Conservation (phyloP, 2,797 vertebrate genomes). For the Sylvilagus floridanus region DNA sequence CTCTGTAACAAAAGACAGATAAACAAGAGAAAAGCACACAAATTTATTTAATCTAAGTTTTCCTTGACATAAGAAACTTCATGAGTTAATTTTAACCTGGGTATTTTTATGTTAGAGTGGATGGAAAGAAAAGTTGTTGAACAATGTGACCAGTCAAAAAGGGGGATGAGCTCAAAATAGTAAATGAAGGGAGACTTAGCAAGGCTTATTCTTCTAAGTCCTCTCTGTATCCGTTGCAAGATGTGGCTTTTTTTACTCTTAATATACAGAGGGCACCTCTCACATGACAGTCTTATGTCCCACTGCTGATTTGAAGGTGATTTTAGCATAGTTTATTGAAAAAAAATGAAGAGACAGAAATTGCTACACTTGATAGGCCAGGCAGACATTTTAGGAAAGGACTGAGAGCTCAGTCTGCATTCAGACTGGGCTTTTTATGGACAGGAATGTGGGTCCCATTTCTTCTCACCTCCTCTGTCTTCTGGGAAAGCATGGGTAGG, state of each 20-base stretch:
- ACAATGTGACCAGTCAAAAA: background rate
- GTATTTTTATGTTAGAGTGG: background rate
- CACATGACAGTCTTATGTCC: background rate
- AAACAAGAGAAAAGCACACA: background rate
- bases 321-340: too few relatives aligned
- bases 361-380: too few relatives aligned
- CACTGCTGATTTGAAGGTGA: background rate
- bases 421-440: too few relatives aligned
- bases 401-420: too few relatives aligned
- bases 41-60: background rate
- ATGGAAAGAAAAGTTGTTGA: background rate
- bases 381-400: too few relatives aligned
- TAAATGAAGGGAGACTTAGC: background rate
- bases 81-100: background rate
- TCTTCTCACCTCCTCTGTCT: too few relatives aligned
- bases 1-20: background rate
- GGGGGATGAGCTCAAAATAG: background rate
- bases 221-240: background rate
- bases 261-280: background rate
- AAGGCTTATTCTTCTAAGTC: background rate
- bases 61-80: background rate
- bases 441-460: too few relatives aligned
- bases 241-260: background rate
- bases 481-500: too few relatives aligned
- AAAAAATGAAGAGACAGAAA: too few relatives aligned